A percentile compares a stretch with the other conserved stretches of the same genome.
These are phyloP conservation scores for Chiridota heheva DNA, from an alignment of 35 echinoderm and acorn worm genomes.

Conservation along the genomic window DNA sequence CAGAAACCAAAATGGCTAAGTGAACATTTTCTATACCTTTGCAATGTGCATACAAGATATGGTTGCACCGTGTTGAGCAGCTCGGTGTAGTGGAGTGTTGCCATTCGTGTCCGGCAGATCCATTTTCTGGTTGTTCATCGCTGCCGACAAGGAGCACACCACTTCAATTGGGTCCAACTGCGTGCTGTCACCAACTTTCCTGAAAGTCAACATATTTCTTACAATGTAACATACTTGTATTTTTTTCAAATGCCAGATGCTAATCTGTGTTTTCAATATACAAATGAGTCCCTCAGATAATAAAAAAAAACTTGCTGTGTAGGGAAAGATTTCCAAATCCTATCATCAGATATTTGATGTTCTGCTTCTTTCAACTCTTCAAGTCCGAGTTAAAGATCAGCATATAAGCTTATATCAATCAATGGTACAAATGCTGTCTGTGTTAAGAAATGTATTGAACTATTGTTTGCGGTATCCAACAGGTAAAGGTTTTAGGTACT, in stretches of 20 bases:
- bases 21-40: too few relatives aligned
- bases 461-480: too few relatives aligned
- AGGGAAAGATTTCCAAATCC: too few relatives aligned
- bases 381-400: too few relatives aligned
- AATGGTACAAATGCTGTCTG: too few relatives aligned
- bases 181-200: neutral
- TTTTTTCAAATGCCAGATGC: neutral
- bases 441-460: too few relatives aligned
- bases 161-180: conserved; percentile 51
- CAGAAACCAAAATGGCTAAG: too few relatives aligned
- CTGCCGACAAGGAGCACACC: conserved; percentile 26
- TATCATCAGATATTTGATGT: too few relatives aligned
- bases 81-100: conserved; percentile 56
- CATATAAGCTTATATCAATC: too few relatives aligned
- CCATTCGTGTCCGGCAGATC: conserved; percentile 31
- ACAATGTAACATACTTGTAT: neutral
- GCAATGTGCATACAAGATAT: conserved; percentile 51
- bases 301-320: too few relatives aligned
- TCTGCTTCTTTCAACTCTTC: too few relatives aligned
- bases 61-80: conserved; percentile 58
- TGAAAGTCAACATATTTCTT: neutral
- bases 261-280: neutral
- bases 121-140: conserved; percentile 36
- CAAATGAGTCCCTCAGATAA: neutral
- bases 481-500: too few relatives aligned